phyloP scores from a whole-genome alignment of 1,140 invertebrate species.

The Hirudo medicinalis region DNA sequence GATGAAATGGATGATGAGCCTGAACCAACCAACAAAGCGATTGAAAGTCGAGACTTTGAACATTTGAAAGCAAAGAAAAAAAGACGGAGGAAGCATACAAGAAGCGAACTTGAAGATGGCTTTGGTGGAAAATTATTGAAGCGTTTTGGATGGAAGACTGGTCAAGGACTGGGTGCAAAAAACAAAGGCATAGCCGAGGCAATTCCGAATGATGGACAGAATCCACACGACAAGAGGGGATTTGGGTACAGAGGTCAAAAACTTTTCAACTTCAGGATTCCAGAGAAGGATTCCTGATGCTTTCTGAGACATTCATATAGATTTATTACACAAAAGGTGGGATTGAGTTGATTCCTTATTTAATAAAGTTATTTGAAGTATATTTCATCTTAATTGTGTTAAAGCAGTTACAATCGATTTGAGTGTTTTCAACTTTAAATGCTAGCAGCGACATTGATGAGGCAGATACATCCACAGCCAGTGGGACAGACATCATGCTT shows the following conservation, averaged over 20 bases:
- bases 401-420: too few relatives aligned
- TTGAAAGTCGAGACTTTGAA: too few relatives aligned
- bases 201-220: constrained; percentile 37
- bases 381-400: too few relatives aligned
- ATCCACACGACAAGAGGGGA: constrained; percentile 34
- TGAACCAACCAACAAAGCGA: constrained; percentile 1
- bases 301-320: too few relatives aligned
- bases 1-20: background rate
- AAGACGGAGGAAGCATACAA: too few relatives aligned
- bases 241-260: constrained; percentile 30
- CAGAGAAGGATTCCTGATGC: background rate
- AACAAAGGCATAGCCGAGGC: constrained; percentile 34
- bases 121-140: constrained; percentile 45
- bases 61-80: too few relatives aligned
- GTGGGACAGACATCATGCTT: constrained; percentile 54
- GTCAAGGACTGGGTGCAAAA: constrained; percentile 43
- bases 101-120: constrained; percentile 24
- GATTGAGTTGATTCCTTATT: too few relatives aligned
- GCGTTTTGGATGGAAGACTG: constrained; percentile 48
- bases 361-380: too few relatives aligned
- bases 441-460: constrained; percentile 6
- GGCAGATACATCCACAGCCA: constrained; percentile 77
- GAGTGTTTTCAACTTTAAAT: too few relatives aligned
- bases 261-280: constrained; percentile 20
- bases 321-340: background rate